Evolutionary conservation across 2,113 vertebrate species (phyloP).

Genomic region (Anarhynchus alexandrinus): DNA sequence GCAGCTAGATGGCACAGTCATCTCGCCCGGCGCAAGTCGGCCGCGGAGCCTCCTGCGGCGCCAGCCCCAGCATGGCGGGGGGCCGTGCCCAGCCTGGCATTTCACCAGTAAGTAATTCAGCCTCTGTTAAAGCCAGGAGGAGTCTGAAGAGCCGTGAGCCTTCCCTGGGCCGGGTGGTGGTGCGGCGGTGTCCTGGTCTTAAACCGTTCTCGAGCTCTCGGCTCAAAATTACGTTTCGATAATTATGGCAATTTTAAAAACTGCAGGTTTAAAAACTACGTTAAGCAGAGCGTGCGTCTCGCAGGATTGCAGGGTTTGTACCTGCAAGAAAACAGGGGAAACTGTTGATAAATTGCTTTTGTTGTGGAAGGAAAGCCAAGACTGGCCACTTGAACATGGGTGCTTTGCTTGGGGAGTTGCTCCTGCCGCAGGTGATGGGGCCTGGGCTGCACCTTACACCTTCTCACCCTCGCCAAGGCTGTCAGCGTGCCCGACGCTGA

Average conservation of each 20-base stretch:
- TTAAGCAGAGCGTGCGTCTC: fast-evolving
- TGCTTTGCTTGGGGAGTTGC: background rate
- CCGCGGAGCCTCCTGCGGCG: fast-evolving
- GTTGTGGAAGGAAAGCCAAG: background rate
- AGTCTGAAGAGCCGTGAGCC: background rate
- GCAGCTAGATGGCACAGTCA: slow-evolving; percentile 11
- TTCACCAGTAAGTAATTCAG: fast-evolving
- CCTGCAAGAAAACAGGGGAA: too few species aligned
- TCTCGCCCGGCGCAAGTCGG: fast-evolving
- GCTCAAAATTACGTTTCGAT: fast-evolving
- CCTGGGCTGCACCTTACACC: background rate
- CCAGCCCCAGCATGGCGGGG: fast-evolving
- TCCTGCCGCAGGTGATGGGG: fast-evolving
- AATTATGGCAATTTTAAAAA: background rate
- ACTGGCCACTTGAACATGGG: fast-evolving
- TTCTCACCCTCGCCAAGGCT: fast-evolving
- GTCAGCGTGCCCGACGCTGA: fast-evolving
- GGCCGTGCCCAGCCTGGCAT: fast-evolving
- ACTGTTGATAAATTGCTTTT: background rate
- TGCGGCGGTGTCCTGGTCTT: too few species aligned
- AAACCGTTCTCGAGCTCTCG: fast-evolving
- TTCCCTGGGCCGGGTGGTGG: background rate
- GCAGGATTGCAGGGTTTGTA: fast-evolving
- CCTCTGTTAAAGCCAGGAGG: background rate
- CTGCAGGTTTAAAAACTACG: background rate